Conservation (phyloP, 2,113 vertebrate species). For the Apeltes quadracus region DNA sequence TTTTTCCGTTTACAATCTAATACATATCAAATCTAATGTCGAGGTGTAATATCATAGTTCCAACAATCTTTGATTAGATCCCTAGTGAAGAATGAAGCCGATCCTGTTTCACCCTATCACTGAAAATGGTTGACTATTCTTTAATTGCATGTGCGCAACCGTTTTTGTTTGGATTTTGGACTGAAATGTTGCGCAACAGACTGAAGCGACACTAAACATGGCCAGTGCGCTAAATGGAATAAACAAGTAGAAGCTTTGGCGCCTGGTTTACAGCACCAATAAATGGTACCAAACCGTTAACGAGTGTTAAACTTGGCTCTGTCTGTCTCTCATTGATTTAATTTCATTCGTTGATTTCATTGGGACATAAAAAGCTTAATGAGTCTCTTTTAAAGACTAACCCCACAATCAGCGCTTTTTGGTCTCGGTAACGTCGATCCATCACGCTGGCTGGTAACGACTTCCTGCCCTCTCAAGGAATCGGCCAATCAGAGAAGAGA, state of each 20-base stretch:
- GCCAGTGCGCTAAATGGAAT: neutral
- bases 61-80: neutral
- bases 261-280: neutral
- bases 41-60: neutral
- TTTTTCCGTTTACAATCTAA: no score
- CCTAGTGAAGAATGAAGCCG: neutral
- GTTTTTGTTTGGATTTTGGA: neutral
- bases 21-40: no score
- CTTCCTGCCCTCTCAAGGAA: conserved; percentile 68
- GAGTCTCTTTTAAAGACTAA: neutral
- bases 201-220: neutral
- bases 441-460: conserved; percentile 55
- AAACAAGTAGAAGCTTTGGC: neutral
- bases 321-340: conserved; percentile 4
- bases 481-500: conserved; percentile 68
- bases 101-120: neutral
- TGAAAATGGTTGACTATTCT: neutral
- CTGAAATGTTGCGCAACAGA: neutral
- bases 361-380: neutral
- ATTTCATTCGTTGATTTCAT: conserved; percentile 9
- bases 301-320: conserved; percentile 1
- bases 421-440: conserved; percentile 57
- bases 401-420: conserved; percentile 60
- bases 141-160: neutral
- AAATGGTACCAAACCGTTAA: neutral